Base-by-base conservation (phyloP, 1,140 invertebrate species). In the Musca vetustissima region DNA sequence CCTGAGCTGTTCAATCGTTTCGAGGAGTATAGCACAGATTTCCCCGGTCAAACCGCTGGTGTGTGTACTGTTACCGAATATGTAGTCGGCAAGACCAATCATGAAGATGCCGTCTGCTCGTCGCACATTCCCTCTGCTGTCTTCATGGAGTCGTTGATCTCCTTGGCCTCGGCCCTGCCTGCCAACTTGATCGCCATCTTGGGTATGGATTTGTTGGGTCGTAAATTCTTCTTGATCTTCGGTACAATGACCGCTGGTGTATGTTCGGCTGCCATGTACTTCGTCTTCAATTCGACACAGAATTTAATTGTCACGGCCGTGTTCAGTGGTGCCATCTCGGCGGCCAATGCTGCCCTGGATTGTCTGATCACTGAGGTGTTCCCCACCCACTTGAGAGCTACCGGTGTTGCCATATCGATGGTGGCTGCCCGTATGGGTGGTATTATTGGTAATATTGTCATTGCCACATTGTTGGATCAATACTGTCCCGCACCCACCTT, bases 331-430 rank as follows among this genome's bases (percentile, higher is more conserved):
- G 92, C 93, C 52, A 94, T 94, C 70, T 94, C 92, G 66, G 94
- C 93, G 81, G 93, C 92, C 64, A 94, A 94, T 83, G 93, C 93
- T 14, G 92, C 92, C 1, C 84, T 95, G 19, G 93, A 94, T 84
- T 94, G 93, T 83, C 87, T 95, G 69, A 93, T 93, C 76, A 93
- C 92, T 24, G 92, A 94, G 85, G 91, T 94, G 69, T 94, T 94
- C 80, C 92, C 92, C n/a, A 94, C 92, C 32, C 91, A 92, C 84
- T 84, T 94, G 74, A 85, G 92, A 73, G 92, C 92, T 28, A 94
- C 92, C 21, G 92, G 92, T 72, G 92, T 94, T 69, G 92, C 92
- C 21, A 89, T 94, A 71, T 93, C 92, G 0, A 93, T 94, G 92
- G 92, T 93, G 8, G 92, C 92, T 1, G 92, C 92, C 11, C 86